phyloP scores from a whole-genome alignment of 2,113 vertebrate genomes.

The Neopipo cinnamomea region DNA sequence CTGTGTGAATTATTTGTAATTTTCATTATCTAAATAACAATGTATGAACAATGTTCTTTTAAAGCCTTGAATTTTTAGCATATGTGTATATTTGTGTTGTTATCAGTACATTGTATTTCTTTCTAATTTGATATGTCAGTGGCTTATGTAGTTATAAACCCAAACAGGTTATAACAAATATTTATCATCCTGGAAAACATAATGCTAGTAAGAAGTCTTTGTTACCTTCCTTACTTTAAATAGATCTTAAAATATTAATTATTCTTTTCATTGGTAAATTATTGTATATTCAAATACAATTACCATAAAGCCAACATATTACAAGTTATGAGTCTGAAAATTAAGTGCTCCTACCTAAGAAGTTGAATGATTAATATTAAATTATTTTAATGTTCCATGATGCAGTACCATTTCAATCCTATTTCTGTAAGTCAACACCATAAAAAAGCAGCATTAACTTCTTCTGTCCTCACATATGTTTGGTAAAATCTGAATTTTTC shows the following conservation, averaged over 20 bases:
- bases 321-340: background rate
- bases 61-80: fast-evolving
- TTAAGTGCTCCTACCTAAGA: background rate
- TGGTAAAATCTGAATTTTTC: background rate
- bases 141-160: background rate
- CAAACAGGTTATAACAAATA: background rate
- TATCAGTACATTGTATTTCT: background rate
- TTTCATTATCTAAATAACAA: background rate
- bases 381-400: background rate
- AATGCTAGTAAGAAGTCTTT: background rate
- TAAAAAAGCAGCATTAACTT: background rate
- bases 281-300: background rate
- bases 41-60: background rate
- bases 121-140: background rate
- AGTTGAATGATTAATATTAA: background rate
- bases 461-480: background rate
- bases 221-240: background rate
- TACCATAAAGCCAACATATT: background rate
- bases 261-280: background rate
- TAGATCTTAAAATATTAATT: background rate
- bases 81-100: background rate
- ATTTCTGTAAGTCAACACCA: background rate
- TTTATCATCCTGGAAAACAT: background rate
- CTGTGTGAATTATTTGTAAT: background rate
- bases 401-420: background rate